A percentile compares a stretch with the other conserved stretches of the same genome.
Evolutionary conservation across 1,140 invertebrate genomes (phyloP).

Genomic region (Charaxes varanes): DNA sequence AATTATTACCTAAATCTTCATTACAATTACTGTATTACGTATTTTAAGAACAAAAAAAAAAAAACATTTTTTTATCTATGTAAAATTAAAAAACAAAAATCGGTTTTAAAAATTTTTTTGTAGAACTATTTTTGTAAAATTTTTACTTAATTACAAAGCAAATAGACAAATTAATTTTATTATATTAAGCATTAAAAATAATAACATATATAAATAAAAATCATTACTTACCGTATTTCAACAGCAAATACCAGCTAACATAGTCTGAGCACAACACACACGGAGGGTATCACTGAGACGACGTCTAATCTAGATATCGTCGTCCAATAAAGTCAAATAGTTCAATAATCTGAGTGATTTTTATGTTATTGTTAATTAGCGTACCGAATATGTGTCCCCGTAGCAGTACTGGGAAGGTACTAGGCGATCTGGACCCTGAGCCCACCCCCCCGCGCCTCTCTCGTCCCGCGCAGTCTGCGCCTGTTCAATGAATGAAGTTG

Average conservation of each 20-base stretch:
- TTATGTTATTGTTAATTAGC: conserved; percentile 6
- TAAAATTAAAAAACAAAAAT: not conserved
- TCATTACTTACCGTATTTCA: conserved; percentile 9
- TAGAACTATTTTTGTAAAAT: no score
- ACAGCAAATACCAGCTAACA: conserved; percentile 2
- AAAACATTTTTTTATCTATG: no score
- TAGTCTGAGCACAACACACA: conserved; percentile 7
- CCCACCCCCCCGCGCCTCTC: conserved; percentile 26
- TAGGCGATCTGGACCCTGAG: conserved; percentile 50
- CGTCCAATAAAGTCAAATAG: no score
- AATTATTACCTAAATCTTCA: conserved; percentile 2
- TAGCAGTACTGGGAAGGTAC: conserved; percentile 37
- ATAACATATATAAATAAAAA: not conserved
- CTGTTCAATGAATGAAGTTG: conserved; percentile 61
- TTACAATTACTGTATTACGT: not conserved
- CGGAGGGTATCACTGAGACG: not conserved
- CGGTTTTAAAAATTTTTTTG: no score
- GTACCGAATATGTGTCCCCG: conserved; percentile 15
- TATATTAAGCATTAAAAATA: not conserved
- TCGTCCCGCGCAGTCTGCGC: conserved; percentile 51
- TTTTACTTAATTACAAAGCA: no score
- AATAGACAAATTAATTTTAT: no score
- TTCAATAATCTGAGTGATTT: no score
- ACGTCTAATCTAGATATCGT: not conserved
- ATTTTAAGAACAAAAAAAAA: no score